Percentiles rank a stretch among this genome's conserved stretches.
These are phyloP conservation scores for Glyphotaelius pellucidus DNA, from an alignment of 2,888 invertebrate species.

Conservation along the genomic window DNA sequence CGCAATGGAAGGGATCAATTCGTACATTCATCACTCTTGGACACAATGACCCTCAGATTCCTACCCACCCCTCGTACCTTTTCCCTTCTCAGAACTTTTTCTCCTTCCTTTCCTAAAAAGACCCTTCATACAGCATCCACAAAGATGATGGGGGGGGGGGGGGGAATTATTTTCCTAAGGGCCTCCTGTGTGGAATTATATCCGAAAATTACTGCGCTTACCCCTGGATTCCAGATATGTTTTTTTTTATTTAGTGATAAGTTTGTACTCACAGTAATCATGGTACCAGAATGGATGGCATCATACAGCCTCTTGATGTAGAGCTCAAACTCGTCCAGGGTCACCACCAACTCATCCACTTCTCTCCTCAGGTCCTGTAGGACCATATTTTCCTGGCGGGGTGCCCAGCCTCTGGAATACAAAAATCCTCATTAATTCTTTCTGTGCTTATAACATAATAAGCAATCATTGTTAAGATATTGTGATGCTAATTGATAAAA, in stretches of 20 bases:
- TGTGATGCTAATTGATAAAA: not conserved
- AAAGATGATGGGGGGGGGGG: too few relatives aligned
- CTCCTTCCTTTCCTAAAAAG: too few relatives aligned
- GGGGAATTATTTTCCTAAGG: too few relatives aligned
- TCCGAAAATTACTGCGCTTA: too few relatives aligned
- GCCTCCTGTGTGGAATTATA: too few relatives aligned
- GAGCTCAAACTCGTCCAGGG: conserved; percentile 77
- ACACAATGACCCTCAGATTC: too few relatives aligned
- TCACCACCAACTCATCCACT: conserved; percentile 75
- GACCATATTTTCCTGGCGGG: conserved; percentile 73
- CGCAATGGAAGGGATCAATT: too few relatives aligned
- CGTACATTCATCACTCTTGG: too few relatives aligned
- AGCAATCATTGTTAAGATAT: not conserved
- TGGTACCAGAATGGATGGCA: conserved; percentile 78
- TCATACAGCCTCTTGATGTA: conserved; percentile 80
- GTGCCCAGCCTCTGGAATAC: conserved; percentile 74
- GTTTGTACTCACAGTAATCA: conserved; percentile 70
- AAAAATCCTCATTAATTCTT: not conserved
- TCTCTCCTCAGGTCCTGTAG: conserved; percentile 76
- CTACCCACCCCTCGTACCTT: too few relatives aligned
- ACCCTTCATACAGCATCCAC: too few relatives aligned
- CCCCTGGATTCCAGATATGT: not conserved
- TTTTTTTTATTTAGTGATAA: not conserved
- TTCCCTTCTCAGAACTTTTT: too few relatives aligned
- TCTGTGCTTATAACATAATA: not conserved